A percentile compares a stretch with the other conserved stretches of the same genome.
phyloP scores from a whole-genome alignment of 2,113 vertebrate species.

The Struthio camelus region DNA sequence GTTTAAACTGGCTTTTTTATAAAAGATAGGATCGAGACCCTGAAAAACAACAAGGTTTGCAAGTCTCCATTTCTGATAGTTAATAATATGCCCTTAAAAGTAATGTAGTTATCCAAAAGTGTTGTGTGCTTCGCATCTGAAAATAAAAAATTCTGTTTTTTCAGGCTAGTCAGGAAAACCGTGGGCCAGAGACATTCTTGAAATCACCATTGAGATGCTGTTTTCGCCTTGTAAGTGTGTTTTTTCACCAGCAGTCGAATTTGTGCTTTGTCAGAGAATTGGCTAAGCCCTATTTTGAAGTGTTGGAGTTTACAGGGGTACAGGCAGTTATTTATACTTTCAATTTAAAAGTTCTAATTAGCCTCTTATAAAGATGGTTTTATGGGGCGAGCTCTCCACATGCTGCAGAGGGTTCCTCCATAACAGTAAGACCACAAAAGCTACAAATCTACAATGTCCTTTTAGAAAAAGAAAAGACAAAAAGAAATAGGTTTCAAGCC shows the following conservation, averaged over 20 bases:
- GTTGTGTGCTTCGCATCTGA: no score
- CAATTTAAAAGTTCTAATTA: not conserved
- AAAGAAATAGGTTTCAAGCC: not conserved
- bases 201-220: not conserved
- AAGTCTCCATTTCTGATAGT: not conserved
- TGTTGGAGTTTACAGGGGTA: not conserved
- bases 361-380: not conserved
- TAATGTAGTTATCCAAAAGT: not conserved
- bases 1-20: not conserved
- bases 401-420: not conserved
- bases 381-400: not conserved
- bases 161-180: no score
- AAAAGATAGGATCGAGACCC: not conserved
- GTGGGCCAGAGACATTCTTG: not conserved
- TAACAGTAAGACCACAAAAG: not conserved
- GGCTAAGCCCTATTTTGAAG: not conserved
- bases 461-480: not conserved
- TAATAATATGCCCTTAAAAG: not conserved
- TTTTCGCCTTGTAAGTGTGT: not conserved
- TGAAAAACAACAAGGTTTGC: not conserved
- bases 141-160: no score
- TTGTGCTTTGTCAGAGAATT: not conserved
- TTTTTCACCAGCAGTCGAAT: not conserved
- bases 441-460: not conserved
- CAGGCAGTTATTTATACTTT: not conserved